Evolutionary conservation across 1,140 invertebrate genomes (phyloP).

Genomic region (Gryon sp.): DNA sequence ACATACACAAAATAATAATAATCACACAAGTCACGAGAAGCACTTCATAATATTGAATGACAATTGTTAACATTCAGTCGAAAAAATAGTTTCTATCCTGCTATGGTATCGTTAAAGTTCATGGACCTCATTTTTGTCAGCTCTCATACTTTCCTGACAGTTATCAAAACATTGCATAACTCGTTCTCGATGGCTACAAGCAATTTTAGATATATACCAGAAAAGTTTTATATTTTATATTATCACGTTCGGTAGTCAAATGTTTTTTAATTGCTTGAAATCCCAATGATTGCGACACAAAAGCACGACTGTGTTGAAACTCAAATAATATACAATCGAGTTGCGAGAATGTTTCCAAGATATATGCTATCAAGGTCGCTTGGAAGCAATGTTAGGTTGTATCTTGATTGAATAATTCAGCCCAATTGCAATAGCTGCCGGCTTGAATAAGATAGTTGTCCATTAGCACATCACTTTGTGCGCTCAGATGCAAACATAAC

Average conservation of each 20-base stretch:
- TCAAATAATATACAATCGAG: neutral
- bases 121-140: neutral
- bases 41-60: conserved; percentile 16
- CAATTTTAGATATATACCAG: neutral
- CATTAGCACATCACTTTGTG: conserved; percentile 37
- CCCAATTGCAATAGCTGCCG: conserved; percentile 45
- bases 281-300: conserved; percentile 31
- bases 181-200: neutral
- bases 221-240: neutral
- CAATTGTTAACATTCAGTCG: neutral
- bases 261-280: conserved; percentile 27
- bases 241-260: conserved; percentile 4
- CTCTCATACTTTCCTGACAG: neutral
- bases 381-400: conserved; percentile 1
- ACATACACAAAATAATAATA: too few species aligned
- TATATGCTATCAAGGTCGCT: conserved; percentile 17
- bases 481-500: conserved; percentile 21
- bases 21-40: neutral
- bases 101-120: neutral
- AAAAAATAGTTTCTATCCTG: neutral
- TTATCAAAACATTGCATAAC: conserved; percentile 36
- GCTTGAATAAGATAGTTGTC: conserved; percentile 39
- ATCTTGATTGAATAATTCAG: conserved; percentile 62
- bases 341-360: conserved; percentile 9
- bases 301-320: conserved; percentile 1